These are phyloP conservation scores for Xanthorhoe designata DNA, from an alignment of 2,888 invertebrate species.

Conservation along the genomic window DNA sequence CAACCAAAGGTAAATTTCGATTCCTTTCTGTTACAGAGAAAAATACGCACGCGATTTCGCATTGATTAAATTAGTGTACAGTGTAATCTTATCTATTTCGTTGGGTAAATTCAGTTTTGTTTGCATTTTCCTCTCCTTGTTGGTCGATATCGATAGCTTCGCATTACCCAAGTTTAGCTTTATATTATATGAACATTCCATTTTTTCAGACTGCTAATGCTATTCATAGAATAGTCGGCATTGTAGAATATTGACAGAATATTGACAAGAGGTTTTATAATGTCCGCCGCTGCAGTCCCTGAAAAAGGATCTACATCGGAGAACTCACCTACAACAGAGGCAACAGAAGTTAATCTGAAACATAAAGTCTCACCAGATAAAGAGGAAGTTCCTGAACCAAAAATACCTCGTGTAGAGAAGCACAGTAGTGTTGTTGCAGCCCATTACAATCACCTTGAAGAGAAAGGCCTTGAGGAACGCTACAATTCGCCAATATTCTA, in stretches of 20 bases:
- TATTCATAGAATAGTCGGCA: constrained; percentile 2
- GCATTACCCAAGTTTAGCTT: not conserved
- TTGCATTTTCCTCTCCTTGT: no score
- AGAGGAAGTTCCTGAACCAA: constrained; percentile 20
- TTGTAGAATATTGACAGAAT: no score
- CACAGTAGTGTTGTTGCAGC: constrained; percentile 91
- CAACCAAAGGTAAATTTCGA: no score
- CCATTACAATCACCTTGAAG: constrained; percentile 96
- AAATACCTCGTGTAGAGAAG: constrained; percentile 54
- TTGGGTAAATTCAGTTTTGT: no score
- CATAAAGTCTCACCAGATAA: constrained; percentile 35
- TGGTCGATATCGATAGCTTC: no score
- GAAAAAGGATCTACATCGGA: constrained; percentile 33
- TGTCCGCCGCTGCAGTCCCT: constrained; percentile 38
- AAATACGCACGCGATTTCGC: no score
- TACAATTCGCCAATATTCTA: constrained; percentile 96
- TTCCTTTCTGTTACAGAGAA: no score
- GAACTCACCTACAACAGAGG: constrained; percentile 23
- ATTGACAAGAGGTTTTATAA: constrained; percentile 26
- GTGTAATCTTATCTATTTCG: no score
- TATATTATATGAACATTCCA: not conserved
- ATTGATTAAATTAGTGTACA: no score
- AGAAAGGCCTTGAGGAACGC: constrained; percentile 92
- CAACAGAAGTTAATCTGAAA: constrained; percentile 17
- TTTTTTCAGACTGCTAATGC: constrained; percentile 11